Evolutionary conservation across 2,888 invertebrate species (phyloP).

Genomic region (Galerucella pusilla): DNA sequence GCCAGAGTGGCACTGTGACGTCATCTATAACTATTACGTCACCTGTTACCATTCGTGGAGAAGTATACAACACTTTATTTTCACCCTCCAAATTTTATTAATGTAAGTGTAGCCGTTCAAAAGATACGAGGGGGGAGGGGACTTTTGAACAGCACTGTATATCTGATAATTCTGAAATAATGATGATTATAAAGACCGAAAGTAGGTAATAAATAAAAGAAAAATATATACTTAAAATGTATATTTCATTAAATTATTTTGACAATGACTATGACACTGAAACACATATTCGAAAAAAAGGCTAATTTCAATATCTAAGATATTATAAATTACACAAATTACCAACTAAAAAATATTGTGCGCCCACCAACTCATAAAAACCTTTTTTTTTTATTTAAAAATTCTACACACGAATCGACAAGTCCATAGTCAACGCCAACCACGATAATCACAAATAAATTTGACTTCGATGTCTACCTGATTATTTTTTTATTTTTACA

Average conservation of each 20-base stretch:
- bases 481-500: background rate
- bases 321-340: constrained; percentile 40
- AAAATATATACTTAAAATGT: constrained; percentile 24
- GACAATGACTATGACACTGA: constrained; percentile 39
- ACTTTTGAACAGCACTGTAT: too few relatives aligned
- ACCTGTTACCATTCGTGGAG: too few relatives aligned
- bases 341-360: constrained; percentile 41
- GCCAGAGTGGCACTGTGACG: too few relatives aligned
- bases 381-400: constrained; percentile 4
- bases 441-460: background rate
- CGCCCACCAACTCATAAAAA: constrained; percentile 35
- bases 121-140: too few relatives aligned
- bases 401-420: constrained; percentile 22
- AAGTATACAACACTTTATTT: too few relatives aligned
- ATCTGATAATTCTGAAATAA: too few relatives aligned
- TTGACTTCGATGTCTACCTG: background rate
- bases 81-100: too few relatives aligned
- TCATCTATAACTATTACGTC: too few relatives aligned
- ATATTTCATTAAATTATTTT: constrained; percentile 42
- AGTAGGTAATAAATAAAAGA: background rate
- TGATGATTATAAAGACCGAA: background rate
- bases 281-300: constrained; percentile 31
- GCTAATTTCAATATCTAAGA: constrained; percentile 40
- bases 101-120: too few relatives aligned
- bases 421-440: constrained; percentile 14